phyloP scores from a whole-genome alignment of 2,797 vertebrate genomes.

The Chaenodraco wilsoni region DNA sequence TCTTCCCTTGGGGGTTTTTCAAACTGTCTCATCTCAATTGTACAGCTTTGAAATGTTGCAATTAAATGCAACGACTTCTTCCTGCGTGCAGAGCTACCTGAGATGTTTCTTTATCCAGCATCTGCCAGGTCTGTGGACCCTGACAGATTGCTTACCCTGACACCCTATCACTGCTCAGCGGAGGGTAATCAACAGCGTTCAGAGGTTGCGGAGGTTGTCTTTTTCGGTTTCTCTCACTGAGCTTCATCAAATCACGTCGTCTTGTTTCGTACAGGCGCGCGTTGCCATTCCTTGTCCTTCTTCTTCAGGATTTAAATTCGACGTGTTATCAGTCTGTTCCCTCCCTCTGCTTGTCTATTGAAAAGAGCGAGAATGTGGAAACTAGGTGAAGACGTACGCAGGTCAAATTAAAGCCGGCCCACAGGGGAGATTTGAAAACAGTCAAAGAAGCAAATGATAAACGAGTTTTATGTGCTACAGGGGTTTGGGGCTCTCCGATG shows the following conservation, averaged over 20 bases:
- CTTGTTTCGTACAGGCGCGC: conserved; percentile 5
- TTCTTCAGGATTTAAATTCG: conserved; percentile 21
- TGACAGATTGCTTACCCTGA: conserved; percentile 70
- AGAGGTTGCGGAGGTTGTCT: conserved; percentile 35
- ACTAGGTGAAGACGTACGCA: conserved; percentile 32
- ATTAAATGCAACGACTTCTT: conserved; percentile 45
- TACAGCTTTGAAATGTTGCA: conserved; percentile 29
- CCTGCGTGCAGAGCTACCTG: conserved; percentile 40
- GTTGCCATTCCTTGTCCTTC: conserved; percentile 17
- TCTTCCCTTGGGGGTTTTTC: conserved; percentile 15
- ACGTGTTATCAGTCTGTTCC: conserved; percentile 15
- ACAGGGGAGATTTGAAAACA: conserved; percentile 54
- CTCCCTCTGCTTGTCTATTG: conserved; percentile 5
- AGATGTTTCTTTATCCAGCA: conserved; percentile 24
- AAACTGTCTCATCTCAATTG: conserved; percentile 49
- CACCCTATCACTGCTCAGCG: conserved; percentile 56
- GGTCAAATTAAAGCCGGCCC: conserved; percentile 43
- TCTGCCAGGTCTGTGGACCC: conserved; percentile 57
- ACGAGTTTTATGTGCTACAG: conserved; percentile 42
- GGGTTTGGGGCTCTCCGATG: conserved; percentile 37
- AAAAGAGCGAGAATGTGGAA: conserved; percentile 24
- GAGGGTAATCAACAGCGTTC: conserved; percentile 51
- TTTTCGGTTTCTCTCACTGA: conserved; percentile 35
- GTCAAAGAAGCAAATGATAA: conserved; percentile 52
- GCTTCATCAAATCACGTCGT: conserved; percentile 30